Evolutionary conservation across 2,113 vertebrate genomes (phyloP).

Genomic region (Xenus cinereus): DNA sequence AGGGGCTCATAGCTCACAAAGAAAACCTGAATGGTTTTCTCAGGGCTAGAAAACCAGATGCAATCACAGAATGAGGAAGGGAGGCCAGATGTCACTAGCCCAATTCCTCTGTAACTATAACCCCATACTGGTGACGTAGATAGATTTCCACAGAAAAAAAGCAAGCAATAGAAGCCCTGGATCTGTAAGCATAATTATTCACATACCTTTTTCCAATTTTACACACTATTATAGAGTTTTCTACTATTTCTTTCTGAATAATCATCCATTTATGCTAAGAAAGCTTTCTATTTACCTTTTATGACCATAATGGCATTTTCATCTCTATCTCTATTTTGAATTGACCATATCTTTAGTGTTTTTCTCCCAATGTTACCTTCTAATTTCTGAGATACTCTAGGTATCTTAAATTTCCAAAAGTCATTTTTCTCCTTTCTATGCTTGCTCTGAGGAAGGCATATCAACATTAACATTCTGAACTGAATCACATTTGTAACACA

Average conservation of each 20-base stretch:
- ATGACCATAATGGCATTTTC: not conserved
- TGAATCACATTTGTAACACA: not conserved
- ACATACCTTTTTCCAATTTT: not conserved
- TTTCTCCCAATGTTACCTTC: not conserved
- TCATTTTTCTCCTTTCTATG: not conserved
- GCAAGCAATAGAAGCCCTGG: not conserved
- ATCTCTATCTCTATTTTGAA: not conserved
- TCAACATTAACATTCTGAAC: not conserved
- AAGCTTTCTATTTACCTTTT: slow-evolving; percentile 25
- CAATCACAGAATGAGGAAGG: not conserved
- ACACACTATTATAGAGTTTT: not conserved
- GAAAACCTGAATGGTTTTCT: not conserved
- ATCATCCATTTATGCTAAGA: slow-evolving; percentile 21
- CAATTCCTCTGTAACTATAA: not conserved
- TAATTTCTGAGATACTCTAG: not conserved
- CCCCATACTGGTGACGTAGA: not conserved
- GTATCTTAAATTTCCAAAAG: not conserved
- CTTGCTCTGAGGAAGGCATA: not conserved
- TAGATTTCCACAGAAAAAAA: not conserved
- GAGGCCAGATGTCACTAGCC: not conserved
- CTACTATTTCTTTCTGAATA: not conserved
- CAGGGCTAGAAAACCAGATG: not conserved
- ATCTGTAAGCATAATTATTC: not conserved
- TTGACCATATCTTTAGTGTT: not conserved
- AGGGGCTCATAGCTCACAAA: not conserved